Conservation (phyloP, 2,797 vertebrate species). For the Parauchenoglanis ngamensis region DNA sequence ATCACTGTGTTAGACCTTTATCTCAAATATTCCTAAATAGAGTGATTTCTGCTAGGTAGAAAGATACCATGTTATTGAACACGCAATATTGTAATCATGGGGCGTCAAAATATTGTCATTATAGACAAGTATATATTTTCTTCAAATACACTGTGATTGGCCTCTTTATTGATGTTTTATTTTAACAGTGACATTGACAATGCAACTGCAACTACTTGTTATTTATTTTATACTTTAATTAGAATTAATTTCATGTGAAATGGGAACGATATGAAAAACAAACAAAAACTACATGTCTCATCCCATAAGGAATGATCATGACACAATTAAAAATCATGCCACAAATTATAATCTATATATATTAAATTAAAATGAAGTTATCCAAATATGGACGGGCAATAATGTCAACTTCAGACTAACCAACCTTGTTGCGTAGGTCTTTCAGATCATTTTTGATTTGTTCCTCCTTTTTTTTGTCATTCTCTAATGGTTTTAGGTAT, state of each 20-base stretch:
- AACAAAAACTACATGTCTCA: neutral
- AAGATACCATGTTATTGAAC: neutral
- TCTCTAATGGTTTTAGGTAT: conserved; percentile 71
- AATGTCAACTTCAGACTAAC: neutral
- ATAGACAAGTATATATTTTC: neutral
- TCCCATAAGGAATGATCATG: neutral
- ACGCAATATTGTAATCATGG: neutral
- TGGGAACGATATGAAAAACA: neutral
- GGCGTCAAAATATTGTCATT: neutral
- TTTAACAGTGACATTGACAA: neutral
- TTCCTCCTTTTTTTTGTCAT: conserved; percentile 61
- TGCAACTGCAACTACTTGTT: neutral
- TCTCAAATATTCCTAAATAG: neutral
- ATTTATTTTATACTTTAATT: neutral
- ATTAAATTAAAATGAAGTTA: neutral
- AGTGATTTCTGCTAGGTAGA: too few relatives aligned
- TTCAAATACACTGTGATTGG: neutral
- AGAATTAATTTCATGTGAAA: neutral
- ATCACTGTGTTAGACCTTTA: neutral
- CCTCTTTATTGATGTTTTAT: neutral
- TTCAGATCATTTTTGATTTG: conserved; percentile 73
- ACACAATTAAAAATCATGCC: too few relatives aligned
- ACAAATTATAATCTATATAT: neutral
- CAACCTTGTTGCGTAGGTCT: conserved; percentile 78
- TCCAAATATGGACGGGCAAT: neutral